Base-by-base conservation (phyloP, 2,113 vertebrate genomes). In the Chascanopsetta lugubris region DNA sequence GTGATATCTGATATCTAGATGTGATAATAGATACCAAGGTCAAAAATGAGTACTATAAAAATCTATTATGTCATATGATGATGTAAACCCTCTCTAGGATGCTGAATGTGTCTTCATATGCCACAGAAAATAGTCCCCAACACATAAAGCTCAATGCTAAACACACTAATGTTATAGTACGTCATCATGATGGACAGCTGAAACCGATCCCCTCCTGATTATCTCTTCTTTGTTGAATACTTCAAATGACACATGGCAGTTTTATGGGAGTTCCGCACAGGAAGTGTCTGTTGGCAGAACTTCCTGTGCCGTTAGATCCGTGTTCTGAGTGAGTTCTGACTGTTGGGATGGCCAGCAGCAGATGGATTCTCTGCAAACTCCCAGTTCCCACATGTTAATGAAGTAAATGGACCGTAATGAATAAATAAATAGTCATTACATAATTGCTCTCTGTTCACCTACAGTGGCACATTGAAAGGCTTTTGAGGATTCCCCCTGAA, bases 381-480 rank as follows among this genome's bases (percentile, higher is more conserved):
- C 62, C 72, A 59, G 50, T 42, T 43, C 62, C 61, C 62, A 32
- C 11, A 32, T 47, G 59, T 29, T 0, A 40, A 4, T 62, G 34
- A 67, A 66, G 48, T 21, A 73, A 61, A 24, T 27, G 0, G 45
- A 46, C 34, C 15, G 13, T 38, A 38, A 38, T 80, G 59, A 83
- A 70, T 77, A 59, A 77, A 65, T 72, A 32, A 62, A 45, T 12
- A 12, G 13, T 21, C 6, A 50, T 79, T 80, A 58, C 27, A 65
- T 75, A 75, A 85, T 36, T 0, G 0, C 64, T 26, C 20, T 62
- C 26, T 10, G 26, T 65, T 61, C 55, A 11, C 53, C 62, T 45
- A 25, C 50, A 48, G 68, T 7, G 9, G 47, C 26, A 5, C 1
- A 4, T 56, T n/a, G 5, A 42, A n/a, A n/a, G 15, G 38, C 38